Conservation (phyloP, 2,797 vertebrate species). For the Denticeps clupeoides region DNA sequence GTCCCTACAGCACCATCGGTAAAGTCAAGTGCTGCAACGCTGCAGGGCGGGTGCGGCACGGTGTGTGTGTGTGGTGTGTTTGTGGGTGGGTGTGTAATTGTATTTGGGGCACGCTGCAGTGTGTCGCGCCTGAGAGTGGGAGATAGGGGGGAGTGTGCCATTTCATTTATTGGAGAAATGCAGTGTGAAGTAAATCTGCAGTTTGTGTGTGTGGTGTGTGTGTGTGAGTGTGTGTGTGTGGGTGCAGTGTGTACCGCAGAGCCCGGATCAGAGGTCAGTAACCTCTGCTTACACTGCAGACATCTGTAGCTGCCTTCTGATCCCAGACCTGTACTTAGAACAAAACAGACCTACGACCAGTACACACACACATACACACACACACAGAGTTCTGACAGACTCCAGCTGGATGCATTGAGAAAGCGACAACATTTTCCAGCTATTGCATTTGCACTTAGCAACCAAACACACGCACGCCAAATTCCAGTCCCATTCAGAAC, state of each 20-base stretch:
- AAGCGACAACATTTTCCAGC: not conserved
- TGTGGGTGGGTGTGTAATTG: not conserved
- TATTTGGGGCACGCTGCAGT: not conserved
- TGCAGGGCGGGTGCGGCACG: not conserved
- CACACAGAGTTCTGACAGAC: no score
- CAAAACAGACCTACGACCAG: not conserved
- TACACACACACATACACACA: not conserved
- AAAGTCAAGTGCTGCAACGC: not conserved
- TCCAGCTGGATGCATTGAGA: not conserved
- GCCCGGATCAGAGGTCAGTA: no score
- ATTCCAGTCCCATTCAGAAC: not conserved
- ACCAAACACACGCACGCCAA: not conserved
- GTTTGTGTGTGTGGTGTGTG: conserved; percentile 4
- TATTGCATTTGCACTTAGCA: not conserved
- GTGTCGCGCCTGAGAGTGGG: not conserved
- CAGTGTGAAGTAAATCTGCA: not conserved
- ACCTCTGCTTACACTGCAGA: no score
- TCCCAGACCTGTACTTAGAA: no score
- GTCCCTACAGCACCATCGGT: not conserved
- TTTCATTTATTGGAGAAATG: no score
- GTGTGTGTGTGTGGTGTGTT: not conserved
- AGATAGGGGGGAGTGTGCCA: not conserved
- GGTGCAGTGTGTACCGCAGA: no score
- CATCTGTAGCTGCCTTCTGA: no score
- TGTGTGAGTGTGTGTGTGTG: conserved; percentile 15